Evolutionary conservation across 2,113 vertebrate species (phyloP).

Genomic region (Dasyprocta punctata): DNA sequence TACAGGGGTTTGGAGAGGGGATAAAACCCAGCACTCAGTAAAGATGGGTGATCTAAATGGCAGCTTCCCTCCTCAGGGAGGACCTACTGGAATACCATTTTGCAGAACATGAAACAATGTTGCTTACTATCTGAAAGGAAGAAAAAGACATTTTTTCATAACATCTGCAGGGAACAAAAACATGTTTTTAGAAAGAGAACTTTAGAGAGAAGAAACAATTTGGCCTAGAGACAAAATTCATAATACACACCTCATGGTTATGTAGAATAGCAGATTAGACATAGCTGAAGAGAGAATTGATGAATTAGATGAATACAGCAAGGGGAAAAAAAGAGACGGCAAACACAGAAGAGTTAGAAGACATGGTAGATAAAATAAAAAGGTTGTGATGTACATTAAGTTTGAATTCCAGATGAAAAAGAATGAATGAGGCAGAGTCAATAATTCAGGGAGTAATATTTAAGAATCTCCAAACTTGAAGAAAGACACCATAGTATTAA

Average conservation of each 20-base stretch:
- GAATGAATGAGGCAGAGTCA: background rate
- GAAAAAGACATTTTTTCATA: background rate
- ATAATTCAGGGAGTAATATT: background rate
- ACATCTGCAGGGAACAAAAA: background rate
- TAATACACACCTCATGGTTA: background rate
- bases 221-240: background rate
- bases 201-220: background rate
- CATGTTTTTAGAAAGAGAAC: background rate
- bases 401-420: background rate
- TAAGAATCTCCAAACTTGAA: background rate
- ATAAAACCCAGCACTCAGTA: background rate
- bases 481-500: background rate
- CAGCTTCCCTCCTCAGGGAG: background rate
- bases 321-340: background rate
- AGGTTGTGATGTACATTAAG: background rate
- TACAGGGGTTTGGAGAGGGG: background rate
- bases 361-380: background rate
- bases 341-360: background rate
- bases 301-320: background rate
- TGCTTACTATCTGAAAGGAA: background rate
- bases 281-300: background rate
- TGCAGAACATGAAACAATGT: background rate
- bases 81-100: background rate
- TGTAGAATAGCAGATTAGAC: background rate
- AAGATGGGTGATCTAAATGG: background rate